Base-by-base conservation (phyloP, 1,140 invertebrate genomes). In the Megalonaias nervosa region DNA sequence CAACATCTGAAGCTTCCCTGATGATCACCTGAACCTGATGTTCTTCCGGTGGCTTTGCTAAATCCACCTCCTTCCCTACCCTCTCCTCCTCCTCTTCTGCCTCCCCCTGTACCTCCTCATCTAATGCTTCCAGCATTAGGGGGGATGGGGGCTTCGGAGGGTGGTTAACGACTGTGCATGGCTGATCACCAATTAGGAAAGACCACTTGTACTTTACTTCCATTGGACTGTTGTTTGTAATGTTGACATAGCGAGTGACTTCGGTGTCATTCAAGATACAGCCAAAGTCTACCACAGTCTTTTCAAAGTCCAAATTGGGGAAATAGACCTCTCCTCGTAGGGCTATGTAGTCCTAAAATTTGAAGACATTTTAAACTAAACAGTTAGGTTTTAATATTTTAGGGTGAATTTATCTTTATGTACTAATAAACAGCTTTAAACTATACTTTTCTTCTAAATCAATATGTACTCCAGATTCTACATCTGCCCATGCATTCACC, bases 191-290 rank as follows among this genome's bases (percentile, higher is more conserved):
- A 74, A 90, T 84, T 66, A 90, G 74, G 77, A 90, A 90, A n/a
- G 88, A 90, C 89, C 90, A 90, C 3, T 79, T 81, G 74, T 89
- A 90, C 67, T 85, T 85, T 2, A 91, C 89, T 71, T 88, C 83
- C 86, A 91, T 88, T 2, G 90, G 90, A 75, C 89, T 90, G 81
- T 90, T 89, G 81, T 91, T 91, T 17, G 86, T 89, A 72, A 91
- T 90, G 80, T 90, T 91, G 48, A 91, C 82, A 64, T 90, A 90
- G 14, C 89, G 76, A 2, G 88, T 91, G 0, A 90, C 89, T 71
- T 91, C 89, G 9, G 89, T 90, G 76, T 91, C 88, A 81, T 91
- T 91, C n/a, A 91, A 74, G 58, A 91, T 90, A 78, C 90, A 91
- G 13, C 89, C 90, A 84, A 91, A 91, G 81, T 91, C 86, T 17